Evolutionary conservation across 2,797 vertebrate species (phyloP), one percentile per base, ranked within the genome.

Genomic region (Glyptemys insculpta): DNA sequence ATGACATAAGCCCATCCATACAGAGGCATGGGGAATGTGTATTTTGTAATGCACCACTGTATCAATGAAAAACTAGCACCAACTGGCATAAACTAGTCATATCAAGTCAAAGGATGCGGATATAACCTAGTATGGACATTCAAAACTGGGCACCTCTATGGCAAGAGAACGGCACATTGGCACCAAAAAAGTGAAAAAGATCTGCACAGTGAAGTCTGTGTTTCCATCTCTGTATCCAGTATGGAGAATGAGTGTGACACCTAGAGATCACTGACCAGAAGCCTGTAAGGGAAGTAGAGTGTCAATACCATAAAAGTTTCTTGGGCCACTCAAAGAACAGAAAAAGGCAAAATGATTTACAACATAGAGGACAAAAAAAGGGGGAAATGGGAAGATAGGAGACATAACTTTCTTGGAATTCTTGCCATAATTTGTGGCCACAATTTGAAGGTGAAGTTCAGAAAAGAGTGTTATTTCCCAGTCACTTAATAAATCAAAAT

Each of bases 301-400:
- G 74, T 31, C 21, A 90, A 86, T 93, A 96, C 56, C 89, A 76
- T 1, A 7, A 83, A 86, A 95, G 93, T 91, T 59, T 79, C 52
- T 81, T 56, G 93, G 83, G 54, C 72, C 78, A 83, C 82, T 82
- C 52, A 85, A 94, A 76, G 31, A 86, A 95, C 94, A 91, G 86
- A 12, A 34, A 94, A 90, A 53, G 91, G 76, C 49, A 91, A 89
- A 92, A 83, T 59, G 81, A 4, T 81, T 41, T 2, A 6, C 68
- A 86, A 85, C 82, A 68, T 88, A 95, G 91, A 91, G 89, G 87
- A 89, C 88, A 85, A 68, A 83, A 18, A 65, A 29, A 1, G 31
- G 90, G 74, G 95, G 91, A 96, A 90, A 68, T 90, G 78, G 74
- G 89, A 94, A 92, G 79, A 96, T 89, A 78, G 4, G 23, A 78